phyloP scores from a whole-genome alignment of 2,797 vertebrate species.

The Menidia menidia region DNA sequence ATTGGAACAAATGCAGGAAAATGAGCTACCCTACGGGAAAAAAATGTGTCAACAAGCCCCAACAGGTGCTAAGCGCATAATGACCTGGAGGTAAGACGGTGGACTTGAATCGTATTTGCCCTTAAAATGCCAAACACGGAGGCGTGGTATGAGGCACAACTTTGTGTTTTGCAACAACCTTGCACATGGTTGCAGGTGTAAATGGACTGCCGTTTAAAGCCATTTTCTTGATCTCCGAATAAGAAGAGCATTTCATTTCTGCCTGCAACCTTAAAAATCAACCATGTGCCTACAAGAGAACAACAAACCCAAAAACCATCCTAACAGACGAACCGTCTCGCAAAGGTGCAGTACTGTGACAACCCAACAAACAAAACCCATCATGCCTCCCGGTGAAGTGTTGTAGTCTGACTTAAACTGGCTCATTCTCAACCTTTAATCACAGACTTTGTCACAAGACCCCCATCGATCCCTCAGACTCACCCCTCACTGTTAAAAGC shows the following conservation, averaged over 20 bases:
- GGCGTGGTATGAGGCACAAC: conserved; percentile 40
- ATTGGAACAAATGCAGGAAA: conserved; percentile 11
- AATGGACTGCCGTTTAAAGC: conserved; percentile 54
- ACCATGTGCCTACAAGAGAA: conserved; percentile 74
- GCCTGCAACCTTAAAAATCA: conserved; percentile 70
- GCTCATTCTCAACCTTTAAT: conserved; percentile 24
- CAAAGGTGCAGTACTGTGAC: conserved; percentile 57
- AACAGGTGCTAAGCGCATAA: conserved; percentile 31
- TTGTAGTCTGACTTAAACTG: conserved; percentile 13
- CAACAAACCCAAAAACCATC: conserved; percentile 51
- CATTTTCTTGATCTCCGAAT: conserved; percentile 28
- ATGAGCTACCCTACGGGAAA: conserved; percentile 39
- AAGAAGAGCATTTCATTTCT: conserved; percentile 61
- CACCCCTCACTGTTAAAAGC: conserved; percentile 44
- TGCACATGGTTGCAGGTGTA: conserved; percentile 75
- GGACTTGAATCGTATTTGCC: conserved; percentile 33
- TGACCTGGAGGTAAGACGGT: conserved; percentile 7
- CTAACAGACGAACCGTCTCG: conserved; percentile 35
- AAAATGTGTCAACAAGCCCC: conserved; percentile 35
- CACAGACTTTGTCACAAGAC: conserved; percentile 27
- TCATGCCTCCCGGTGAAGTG: conserved; percentile 12
- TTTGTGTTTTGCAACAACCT: conserved; percentile 57
- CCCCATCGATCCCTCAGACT: conserved; percentile 45
- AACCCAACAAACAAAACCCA: conserved; percentile 25
- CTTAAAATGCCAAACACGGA: conserved; percentile 32